Evolutionary conservation across 2,113 vertebrate species (phyloP), one percentile per base, ranked within the genome.

Genomic region (Chamaetylas fuelleborni): DNA sequence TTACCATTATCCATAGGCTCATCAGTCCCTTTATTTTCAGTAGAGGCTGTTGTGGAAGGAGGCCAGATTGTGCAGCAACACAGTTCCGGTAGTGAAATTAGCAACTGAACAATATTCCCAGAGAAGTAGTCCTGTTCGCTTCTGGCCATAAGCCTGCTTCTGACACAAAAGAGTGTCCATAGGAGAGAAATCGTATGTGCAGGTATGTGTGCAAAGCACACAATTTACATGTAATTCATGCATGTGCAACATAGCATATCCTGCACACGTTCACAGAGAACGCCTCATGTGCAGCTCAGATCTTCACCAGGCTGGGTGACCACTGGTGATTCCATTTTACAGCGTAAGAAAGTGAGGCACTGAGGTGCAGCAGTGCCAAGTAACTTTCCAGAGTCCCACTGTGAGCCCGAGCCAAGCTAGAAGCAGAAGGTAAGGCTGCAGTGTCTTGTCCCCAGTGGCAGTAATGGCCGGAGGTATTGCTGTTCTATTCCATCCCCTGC

Each of bases 51-150:
- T 87, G 95, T 98, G 98, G 98, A 98, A 97, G 77, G 89, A 94
- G 95, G 97, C 97, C 98, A 98, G 97, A 87, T 80, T 64, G 92
- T 79, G 25, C 93, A 95, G 95, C 93, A 98, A 96, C 95, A 97
- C 90, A 97, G 97, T 97, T 98, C 97, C 96, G 94, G 97, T 97
- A 97, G 97, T 98, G 98, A 98, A 98, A 98, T 98, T 98, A 98
- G 97, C 97, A 97, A 98, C 97, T 96, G 96, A 95, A 95, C 96
- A 97, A 95, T 97, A 97, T 97, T 98, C 97, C 97, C 97, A 97
- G 95, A 96, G 97, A 98, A 98, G 81, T 28, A 83, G 94, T 95
- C 94, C 91, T 96, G 90, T 97, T 98, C n/a, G 0, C 54, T 97
- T 85, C 95, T 98, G 97, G 97, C 96, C 70, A 2, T 65, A 86